These are phyloP conservation scores for Lottia scabra DNA, from an alignment of 2,888 invertebrate genomes.

Conservation along the genomic window DNA sequence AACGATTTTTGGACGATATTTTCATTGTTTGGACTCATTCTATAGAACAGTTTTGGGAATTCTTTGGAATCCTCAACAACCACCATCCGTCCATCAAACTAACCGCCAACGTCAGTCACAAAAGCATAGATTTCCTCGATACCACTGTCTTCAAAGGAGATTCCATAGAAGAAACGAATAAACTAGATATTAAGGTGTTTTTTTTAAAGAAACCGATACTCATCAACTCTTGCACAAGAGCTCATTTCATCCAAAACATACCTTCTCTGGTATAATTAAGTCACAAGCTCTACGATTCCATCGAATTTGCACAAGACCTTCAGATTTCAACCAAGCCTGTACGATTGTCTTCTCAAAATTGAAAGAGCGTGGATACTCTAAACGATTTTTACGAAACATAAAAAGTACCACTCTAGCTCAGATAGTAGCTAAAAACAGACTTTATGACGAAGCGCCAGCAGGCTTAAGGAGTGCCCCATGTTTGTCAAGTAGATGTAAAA, in stretches of 20 bases:
- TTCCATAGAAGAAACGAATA: neutral
- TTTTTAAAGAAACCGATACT: neutral
- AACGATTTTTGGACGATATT: too few species aligned
- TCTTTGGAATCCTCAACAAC: too few species aligned
- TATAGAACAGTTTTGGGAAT: too few species aligned
- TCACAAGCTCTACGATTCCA: neutral
- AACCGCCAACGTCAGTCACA: neutral
- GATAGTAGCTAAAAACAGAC: neutral
- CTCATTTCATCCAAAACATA: neutral
- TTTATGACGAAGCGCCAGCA: too few species aligned
- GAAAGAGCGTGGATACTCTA: neutral
- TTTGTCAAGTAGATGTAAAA: too few species aligned
- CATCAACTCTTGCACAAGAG: neutral
- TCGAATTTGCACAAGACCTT: neutral
- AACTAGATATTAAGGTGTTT: neutral
- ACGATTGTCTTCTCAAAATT: neutral
- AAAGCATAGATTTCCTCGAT: neutral
- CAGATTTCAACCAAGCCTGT: neutral
- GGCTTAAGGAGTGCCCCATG: too few species aligned
- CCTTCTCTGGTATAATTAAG: neutral
- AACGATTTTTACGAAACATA: neutral
- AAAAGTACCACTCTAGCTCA: neutral
- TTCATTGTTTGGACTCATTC: too few species aligned
- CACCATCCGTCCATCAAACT: constrained; percentile 4
- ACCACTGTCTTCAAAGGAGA: neutral